These are phyloP conservation scores for Tetragonula carbonaria DNA, from an alignment of 2,888 invertebrate species.

Conservation along the genomic window DNA sequence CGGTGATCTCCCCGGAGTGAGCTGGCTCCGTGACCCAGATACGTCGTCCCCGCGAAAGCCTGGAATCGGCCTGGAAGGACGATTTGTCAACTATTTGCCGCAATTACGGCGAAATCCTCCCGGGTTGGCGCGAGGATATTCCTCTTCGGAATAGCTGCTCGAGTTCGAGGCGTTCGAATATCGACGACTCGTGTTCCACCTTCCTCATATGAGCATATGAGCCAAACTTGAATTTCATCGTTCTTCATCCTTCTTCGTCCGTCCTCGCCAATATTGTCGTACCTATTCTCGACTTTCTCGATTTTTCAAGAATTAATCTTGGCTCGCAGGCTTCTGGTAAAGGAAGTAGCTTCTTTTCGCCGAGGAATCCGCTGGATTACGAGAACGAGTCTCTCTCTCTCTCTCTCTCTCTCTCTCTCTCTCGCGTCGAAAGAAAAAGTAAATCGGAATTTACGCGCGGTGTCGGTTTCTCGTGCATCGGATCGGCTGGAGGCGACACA, in stretches of 20 bases:
- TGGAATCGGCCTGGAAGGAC: neutral
- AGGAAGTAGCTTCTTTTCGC: neutral
- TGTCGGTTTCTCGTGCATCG: slow-evolving; percentile 43
- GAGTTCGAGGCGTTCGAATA: slow-evolving; percentile 35
- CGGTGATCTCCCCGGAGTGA: slow-evolving; percentile 23
- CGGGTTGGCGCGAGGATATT: neutral
- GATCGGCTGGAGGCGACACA: slow-evolving; percentile 55
- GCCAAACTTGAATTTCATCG: neutral
- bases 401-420: too few relatives aligned
- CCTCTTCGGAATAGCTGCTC: neutral
- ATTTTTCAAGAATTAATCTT: neutral
- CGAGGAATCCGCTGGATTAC: neutral
- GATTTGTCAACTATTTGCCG: slow-evolving; percentile 55
- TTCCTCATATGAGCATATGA: slow-evolving; percentile 23
- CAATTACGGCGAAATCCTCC: slow-evolving; percentile 57
- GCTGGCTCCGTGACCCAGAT: slow-evolving; percentile 57
- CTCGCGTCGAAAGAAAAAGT: neutral
- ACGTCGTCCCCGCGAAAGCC: slow-evolving; percentile 8
- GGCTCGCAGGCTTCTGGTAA: too few relatives aligned
- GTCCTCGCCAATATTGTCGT: too few relatives aligned
- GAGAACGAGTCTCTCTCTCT: neutral
- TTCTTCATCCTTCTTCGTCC: too few relatives aligned
- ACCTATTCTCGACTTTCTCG: too few relatives aligned
- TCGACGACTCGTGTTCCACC: slow-evolving; percentile 29
- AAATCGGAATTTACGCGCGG: slow-evolving; percentile 6